Conservation (phyloP, 2,113 vertebrate species). For the Rhinichthys klamathensis region DNA sequence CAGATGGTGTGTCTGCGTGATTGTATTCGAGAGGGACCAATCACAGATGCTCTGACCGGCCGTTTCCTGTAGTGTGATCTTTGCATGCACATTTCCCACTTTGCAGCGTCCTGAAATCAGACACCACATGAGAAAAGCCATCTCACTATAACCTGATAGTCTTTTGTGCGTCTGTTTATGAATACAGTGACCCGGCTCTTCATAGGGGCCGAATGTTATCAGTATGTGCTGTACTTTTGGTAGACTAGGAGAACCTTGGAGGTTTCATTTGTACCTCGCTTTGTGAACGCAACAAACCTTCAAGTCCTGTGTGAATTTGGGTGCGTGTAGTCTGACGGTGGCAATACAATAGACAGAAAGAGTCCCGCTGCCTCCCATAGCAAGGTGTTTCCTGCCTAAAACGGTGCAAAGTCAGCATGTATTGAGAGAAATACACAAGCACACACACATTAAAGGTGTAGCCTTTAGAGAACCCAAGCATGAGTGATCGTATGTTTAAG, state of each 20-base stretch:
- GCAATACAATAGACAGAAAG: slow-evolving; percentile 66
- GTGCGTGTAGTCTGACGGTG: slow-evolving; percentile 22
- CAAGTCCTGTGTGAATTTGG: slow-evolving; percentile 3
- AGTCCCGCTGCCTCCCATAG: slow-evolving; percentile 50
- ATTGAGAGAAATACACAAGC: slow-evolving; percentile 33
- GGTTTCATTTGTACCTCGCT: not conserved
- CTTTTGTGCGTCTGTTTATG: slow-evolving; percentile 31
- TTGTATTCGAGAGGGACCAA: not conserved
- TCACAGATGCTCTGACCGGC: not conserved
- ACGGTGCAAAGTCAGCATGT: slow-evolving; percentile 60
- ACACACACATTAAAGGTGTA: slow-evolving; percentile 14
- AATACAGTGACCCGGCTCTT: not conserved
- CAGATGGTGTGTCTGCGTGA: slow-evolving; percentile 42
- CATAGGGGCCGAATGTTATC: not conserved
- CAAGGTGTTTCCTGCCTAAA: slow-evolving; percentile 75
- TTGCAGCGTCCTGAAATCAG: not conserved
- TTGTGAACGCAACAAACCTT: not conserved
- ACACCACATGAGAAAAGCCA: slow-evolving; percentile 11
- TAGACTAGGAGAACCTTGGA: not conserved
- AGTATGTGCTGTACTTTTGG: not conserved
- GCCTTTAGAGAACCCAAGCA: not conserved
- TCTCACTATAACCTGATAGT: not conserved
- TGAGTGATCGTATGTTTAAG: not conserved
- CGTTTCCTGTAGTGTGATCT: slow-evolving; percentile 13
- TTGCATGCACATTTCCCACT: not conserved